These are phyloP conservation scores for Dermolepida albohirtum DNA, from an alignment of 2,888 invertebrate genomes.

Conservation along the genomic window DNA sequence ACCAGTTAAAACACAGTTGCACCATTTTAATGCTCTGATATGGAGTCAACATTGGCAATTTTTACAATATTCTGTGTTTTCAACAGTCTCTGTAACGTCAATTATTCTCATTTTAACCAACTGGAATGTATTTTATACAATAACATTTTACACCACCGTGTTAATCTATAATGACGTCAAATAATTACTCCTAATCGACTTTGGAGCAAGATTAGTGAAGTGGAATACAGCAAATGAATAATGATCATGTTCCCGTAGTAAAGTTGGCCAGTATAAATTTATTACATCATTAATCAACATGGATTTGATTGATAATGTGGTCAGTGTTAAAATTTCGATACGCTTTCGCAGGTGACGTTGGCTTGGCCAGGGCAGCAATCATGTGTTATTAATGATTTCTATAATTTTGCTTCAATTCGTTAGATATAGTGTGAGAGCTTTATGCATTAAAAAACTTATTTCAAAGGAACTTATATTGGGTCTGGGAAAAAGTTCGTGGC, in stretches of 20 bases:
- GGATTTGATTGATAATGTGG: constrained; percentile 32
- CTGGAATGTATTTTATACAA: too few relatives aligned
- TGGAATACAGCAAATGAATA: constrained; percentile 11
- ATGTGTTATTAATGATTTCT: too few relatives aligned
- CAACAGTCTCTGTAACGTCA: too few relatives aligned
- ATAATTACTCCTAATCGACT: constrained; percentile 14
- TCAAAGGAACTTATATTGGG: too few relatives aligned
- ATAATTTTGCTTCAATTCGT: too few relatives aligned
- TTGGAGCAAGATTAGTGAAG: not conserved
- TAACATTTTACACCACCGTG: too few relatives aligned
- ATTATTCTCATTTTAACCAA: too few relatives aligned
- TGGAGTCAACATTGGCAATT: too few relatives aligned
- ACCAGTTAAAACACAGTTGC: too few relatives aligned
- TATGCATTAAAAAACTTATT: not conserved
- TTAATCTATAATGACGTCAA: not conserved
- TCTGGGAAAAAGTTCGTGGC: too few relatives aligned
- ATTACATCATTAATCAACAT: constrained; percentile 24
- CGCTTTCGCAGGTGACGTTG: not conserved
- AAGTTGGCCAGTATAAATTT: constrained; percentile 7
- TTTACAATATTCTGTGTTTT: too few relatives aligned
- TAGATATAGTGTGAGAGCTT: not conserved
- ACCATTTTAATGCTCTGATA: too few relatives aligned
- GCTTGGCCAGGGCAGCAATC: not conserved
- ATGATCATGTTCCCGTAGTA: constrained; percentile 15
- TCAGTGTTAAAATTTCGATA: constrained; percentile 13